A percentile compares a stretch with the other conserved stretches of the same genome.
These are phyloP conservation scores for Coreius guichenoti DNA, from an alignment of 2,797 vertebrate species.

Conservation along the genomic window DNA sequence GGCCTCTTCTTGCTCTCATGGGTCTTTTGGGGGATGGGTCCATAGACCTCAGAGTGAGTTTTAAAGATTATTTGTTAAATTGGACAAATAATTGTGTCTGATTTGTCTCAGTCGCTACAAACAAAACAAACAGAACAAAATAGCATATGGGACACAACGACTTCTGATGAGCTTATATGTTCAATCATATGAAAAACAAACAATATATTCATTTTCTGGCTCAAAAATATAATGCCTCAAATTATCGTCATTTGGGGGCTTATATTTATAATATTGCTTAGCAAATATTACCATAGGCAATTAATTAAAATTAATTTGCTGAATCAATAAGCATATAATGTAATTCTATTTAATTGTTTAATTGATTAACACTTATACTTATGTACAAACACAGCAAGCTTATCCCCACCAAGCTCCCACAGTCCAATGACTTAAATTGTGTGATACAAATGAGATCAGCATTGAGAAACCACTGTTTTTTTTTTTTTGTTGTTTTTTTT, in stretches of 20 bases:
- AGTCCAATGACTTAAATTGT: background rate
- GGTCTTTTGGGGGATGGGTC: no score
- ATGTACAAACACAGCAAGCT: background rate
- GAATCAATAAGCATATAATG: background rate
- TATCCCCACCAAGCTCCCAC: conserved; percentile 1
- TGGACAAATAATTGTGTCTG: no score
- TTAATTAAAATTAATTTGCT: background rate
- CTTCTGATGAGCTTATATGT: background rate
- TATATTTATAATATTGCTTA: background rate
- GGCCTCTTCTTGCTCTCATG: no score
- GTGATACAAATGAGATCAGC: background rate
- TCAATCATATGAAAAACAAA: background rate
- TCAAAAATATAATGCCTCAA: background rate
- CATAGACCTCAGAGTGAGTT: no score
- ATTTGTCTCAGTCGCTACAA: no score
- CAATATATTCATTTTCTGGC: background rate
- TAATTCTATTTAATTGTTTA: conserved; percentile 5
- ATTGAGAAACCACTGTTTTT: background rate
- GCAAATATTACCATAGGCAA: background rate
- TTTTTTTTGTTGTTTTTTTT: background rate
- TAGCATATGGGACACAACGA: background rate
- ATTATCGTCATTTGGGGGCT: background rate
- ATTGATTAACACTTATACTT: background rate
- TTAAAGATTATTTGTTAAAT: no score
- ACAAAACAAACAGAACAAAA: no score